Base-by-base conservation (phyloP, 2,113 vertebrate species). In the Nothoprocta perdicaria region DNA sequence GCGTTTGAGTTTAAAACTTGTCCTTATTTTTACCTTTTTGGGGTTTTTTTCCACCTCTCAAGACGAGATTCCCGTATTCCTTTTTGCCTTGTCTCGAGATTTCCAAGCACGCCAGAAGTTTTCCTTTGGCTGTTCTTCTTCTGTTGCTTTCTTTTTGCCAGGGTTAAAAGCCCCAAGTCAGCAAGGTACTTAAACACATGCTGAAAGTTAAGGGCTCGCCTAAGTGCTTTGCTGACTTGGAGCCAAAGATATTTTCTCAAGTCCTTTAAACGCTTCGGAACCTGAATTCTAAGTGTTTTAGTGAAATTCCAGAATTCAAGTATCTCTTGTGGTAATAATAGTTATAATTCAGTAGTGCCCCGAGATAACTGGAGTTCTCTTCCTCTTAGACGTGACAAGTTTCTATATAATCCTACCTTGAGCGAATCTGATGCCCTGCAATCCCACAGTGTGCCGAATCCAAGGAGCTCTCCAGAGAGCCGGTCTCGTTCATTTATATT, bases 121-220 rank as follows among this genome's bases (percentile, higher is more conserved):
- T 91, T 85, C 21, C 50, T 76, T 85, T 89, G 55, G 68, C 68
- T 89, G 82, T 92, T 83, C 46, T 80, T 93, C 57, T 50, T 29
- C 63, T 29, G 84, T 62, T 72, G 41, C 81, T 91, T 95, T 91
- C 82, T 83, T 92, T 96, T 92, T 4, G 6, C 57, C 0, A 0
- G 46, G 87, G 84, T 96, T 95, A 94, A 96, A 95, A 96, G 89
- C 76, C 89, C 84, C 65, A 91, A 93, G 76, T 95, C 94, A 96
- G 91, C 92, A 94, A 94, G 95, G 91, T 93, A 89, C 94, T 96
- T 96, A 96, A 96, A 94, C 89, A 94, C 91, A 91, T 83, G 84
- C 87, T 95, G 87, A 92, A 92, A 96, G 94, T 96, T 92, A 96
- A 96, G 87, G 73, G 82, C 73, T 91, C 78, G 91, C 89, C 91